phyloP scores from a whole-genome alignment of 2,113 vertebrate species.

The Lagenorhynchus albirostris region DNA sequence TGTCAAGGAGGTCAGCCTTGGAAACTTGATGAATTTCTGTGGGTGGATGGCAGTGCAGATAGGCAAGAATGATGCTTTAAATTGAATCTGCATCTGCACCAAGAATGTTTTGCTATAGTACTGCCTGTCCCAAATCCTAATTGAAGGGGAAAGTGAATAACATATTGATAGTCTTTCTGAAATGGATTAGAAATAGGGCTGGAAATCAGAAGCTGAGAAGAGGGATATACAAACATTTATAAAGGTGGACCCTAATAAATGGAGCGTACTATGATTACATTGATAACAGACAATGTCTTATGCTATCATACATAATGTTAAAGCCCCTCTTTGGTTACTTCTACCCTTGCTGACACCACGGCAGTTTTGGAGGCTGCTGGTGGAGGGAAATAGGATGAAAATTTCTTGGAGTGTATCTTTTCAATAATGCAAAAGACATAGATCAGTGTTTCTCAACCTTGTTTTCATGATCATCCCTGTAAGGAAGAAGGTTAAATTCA shows the following conservation, averaged over 20 bases:
- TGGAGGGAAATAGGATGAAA: neutral
- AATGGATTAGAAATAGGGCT: neutral
- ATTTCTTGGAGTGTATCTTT: neutral
- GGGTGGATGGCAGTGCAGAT: neutral
- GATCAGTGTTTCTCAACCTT: neutral
- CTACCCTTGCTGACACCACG: neutral
- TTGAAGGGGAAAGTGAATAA: neutral
- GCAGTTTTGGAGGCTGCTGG: neutral
- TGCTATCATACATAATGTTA: neutral
- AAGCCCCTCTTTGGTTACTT: neutral
- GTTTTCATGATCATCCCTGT: neutral
- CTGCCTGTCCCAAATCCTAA: neutral
- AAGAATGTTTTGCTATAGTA: neutral
- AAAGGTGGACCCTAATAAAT: neutral
- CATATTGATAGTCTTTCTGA: neutral
- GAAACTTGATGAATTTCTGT: conserved; percentile 34
- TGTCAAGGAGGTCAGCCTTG: neutral
- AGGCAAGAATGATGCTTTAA: neutral
- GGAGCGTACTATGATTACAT: neutral
- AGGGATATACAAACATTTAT: neutral
- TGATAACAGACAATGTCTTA: neutral
- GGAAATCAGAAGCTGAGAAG: neutral
- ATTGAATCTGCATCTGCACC: neutral
- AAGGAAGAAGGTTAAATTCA: conserved; percentile 17
- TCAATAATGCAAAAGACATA: neutral